phyloP scores from a whole-genome alignment of 2,113 vertebrate genomes.

The Phrynocephalus versicolor region DNA sequence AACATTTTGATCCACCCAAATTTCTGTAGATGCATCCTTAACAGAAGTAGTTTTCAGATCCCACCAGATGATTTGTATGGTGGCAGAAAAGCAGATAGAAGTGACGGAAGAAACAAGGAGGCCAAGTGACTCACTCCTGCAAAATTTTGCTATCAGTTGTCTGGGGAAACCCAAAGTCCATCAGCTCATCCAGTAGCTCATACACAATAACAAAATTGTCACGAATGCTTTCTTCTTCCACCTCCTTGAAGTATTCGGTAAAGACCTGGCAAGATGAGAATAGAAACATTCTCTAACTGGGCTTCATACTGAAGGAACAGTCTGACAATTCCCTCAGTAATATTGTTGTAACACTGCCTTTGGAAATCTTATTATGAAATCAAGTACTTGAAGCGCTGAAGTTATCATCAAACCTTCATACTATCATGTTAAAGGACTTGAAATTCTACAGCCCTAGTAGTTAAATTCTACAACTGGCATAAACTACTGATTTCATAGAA shows the following conservation, averaged over 20 bases:
- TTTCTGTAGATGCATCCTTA: not conserved
- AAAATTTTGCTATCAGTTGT: constrained; percentile 96
- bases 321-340: too few species aligned
- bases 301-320: not conserved
- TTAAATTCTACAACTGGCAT: not conserved
- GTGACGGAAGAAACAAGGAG: not conserved
- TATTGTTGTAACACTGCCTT: too few species aligned
- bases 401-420: too few species aligned
- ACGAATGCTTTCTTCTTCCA: constrained; percentile 94
- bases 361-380: too few species aligned
- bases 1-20: not conserved
- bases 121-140: constrained; percentile 83
- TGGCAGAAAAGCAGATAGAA: not conserved
- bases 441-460: not conserved
- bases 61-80: not conserved
- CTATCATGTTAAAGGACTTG: too few species aligned
- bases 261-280: constrained; percentile 80
- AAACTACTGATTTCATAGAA: not conserved
- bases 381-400: not conserved
- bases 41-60: not conserved
- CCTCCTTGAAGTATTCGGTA: constrained; percentile 93
- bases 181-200: constrained; percentile 92
- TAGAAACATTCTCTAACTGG: not conserved
- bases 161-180: constrained; percentile 97
- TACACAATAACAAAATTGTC: constrained; percentile 96